Base-by-base conservation (phyloP, 2,797 vertebrate species). In the Neosilurus hyrtlii region DNA sequence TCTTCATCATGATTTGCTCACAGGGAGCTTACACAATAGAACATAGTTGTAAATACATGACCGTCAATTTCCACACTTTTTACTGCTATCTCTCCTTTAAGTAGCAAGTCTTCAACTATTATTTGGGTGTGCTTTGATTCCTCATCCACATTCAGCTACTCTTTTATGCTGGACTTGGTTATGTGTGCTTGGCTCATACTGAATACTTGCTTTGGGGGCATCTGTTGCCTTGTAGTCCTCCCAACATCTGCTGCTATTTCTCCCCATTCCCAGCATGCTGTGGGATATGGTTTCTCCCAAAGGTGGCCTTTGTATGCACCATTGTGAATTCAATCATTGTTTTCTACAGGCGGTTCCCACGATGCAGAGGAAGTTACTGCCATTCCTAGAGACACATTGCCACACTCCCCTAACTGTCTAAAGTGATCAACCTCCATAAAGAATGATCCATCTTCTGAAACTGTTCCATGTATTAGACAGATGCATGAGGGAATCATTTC, bases 181-280 rank as follows among this genome's bases (percentile, higher is more conserved):
- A 90, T 92, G 90, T 89, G 91, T 90, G 91, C 89, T 92, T 89
- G 86, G 92, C 92, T 91, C 90, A 90, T 92, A 90, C 91, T 89
- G 93, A 93, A 94, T 93, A 86, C 92, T 87, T 88, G 89, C 94
- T 94, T 94, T 94, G 94, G 92, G 94, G 93, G 95, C 95, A 95
- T 96, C 95, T 96, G 95, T 95, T 94, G 94, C 94, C 94, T 87
- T 88, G 72, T 88, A 86, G 92, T 89, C 92, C 92, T 94, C 90
- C 92, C 95, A 96, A 97, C 97, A 99, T 99, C 97, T 99, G 97
- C 96, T 95, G 94, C 96, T 93, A 95, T 95, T 94, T 90, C 96
- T 95, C 94, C 92, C 94, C 94, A 95, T 96, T 96, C 96, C 96
- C 95, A 96, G 95, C 95, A 92, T 93, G 93, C 95, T 93, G 95